These are phyloP conservation scores for Melanargia galathea DNA, from an alignment of 2,888 invertebrate species.

Conservation along the genomic window DNA sequence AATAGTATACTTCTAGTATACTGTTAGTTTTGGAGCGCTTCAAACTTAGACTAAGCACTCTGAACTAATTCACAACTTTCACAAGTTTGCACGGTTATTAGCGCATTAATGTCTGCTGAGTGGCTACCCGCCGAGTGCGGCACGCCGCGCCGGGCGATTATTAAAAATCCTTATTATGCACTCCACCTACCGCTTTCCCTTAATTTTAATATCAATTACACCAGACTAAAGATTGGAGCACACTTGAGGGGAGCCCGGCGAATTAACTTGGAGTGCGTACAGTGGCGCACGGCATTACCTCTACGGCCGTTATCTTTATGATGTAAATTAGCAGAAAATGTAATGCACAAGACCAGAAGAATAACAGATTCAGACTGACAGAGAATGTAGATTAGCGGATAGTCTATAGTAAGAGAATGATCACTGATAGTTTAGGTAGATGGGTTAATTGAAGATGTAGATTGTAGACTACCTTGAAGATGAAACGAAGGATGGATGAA, in stretches of 20 bases:
- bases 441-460: too few relatives aligned
- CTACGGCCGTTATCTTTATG: not conserved
- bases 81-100: constrained; percentile 18
- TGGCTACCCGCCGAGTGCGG: not conserved
- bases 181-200: constrained; percentile 26
- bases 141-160: constrained; percentile 17
- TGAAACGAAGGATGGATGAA: too few relatives aligned
- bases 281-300: not conserved
- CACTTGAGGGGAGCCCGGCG: constrained; percentile 31
- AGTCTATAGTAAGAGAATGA: too few relatives aligned
- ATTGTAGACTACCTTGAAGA: too few relatives aligned
- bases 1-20: too few relatives aligned
- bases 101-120: constrained; percentile 17
- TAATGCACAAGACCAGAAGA: not conserved
- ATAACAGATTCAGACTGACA: not conserved
- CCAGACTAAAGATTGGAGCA: constrained; percentile 36
- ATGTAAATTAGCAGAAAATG: not conserved
- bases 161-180: constrained; percentile 27
- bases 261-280: constrained; percentile 34
- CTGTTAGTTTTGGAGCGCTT: too few relatives aligned
- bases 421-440: too few relatives aligned
- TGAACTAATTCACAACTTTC: constrained; percentile 23
- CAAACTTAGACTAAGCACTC: too few relatives aligned
- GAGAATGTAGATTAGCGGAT: not conserved
- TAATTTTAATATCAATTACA: constrained; percentile 27